Evolutionary conservation across 1,140 invertebrate species (phyloP), one percentile per base, ranked within the genome.

Genomic region (Popillia japonica): DNA sequence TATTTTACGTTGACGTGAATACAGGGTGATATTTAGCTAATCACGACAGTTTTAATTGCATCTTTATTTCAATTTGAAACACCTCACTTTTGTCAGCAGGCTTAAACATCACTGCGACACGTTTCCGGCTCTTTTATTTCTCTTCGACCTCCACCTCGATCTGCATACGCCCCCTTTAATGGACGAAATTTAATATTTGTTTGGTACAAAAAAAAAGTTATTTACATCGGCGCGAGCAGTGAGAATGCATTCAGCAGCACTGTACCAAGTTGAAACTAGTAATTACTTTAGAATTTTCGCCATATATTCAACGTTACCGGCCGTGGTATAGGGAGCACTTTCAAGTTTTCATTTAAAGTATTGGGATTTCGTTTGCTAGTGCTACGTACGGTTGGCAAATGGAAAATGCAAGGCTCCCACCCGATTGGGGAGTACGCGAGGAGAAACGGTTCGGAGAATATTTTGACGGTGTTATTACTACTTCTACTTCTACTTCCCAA

Each of bases 211-310:
- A 64, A 64, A n/a, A 20, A 64, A 64, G 17, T 20, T 20, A 20
- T 64, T 64, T 64, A 27, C 11, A 27, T 64, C 22, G 61, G 61
- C 61, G 22, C 22, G n/a, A 27, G 61, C 22, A 22, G 8, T 64
- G 61, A 64, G n/a, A 64, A 64, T 64, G 17, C 61, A 64, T 64
- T 64, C 61, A n/a, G 23, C 20, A n/a, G n/a, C n/a, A 23, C 61
- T 22, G 61, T n/a, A n/a, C 61, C 10, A 64, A 64, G 61, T 64
- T 64, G 61, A 64, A 64, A 64, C 61, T 64, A 20, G 61, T 64
- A 64, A 64, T 64, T 64, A 64, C 61, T 64, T 64, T 64, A 64
- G 61, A 64, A 64, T 64, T 64, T 64, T 64, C 17, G 61, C 61
- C 23, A 64, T 64, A 64, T 64, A 64, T 64, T 64, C 61, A 64